Evolutionary conservation across 2,797 vertebrate genomes (phyloP).

Genomic region (Pampus argenteus): DNA sequence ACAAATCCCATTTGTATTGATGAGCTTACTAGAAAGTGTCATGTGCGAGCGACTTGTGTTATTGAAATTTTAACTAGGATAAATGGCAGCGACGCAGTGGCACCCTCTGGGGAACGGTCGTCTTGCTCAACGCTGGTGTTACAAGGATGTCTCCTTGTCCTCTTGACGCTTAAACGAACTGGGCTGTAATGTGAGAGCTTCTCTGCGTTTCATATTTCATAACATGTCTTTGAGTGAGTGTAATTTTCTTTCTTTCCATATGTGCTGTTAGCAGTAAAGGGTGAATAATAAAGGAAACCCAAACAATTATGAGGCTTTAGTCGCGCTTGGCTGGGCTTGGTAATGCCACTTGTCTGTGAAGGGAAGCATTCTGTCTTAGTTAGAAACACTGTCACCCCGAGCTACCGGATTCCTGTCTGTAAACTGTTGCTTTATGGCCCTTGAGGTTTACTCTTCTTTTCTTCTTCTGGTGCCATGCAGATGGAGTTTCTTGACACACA

Average conservation of each 20-base stretch:
- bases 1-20: slow-evolving; percentile 72
- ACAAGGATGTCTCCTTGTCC: slow-evolving; percentile 67
- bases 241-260: slow-evolving; percentile 69
- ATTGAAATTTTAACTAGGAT: slow-evolving; percentile 80
- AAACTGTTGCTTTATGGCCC: slow-evolving; percentile 52
- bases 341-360: slow-evolving; percentile 75
- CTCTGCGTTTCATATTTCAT: slow-evolving; percentile 73
- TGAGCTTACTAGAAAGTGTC: slow-evolving; percentile 61
- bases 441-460: slow-evolving; percentile 20
- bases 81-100: slow-evolving; percentile 65
- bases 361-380: slow-evolving; percentile 77
- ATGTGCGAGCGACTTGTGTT: slow-evolving; percentile 60
- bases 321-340: slow-evolving; percentile 56
- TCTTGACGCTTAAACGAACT: slow-evolving; percentile 65
- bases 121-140: slow-evolving; percentile 43
- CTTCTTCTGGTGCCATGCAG: slow-evolving; percentile 14
- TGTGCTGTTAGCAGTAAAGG: slow-evolving; percentile 63
- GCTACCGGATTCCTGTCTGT: slow-evolving; percentile 48
- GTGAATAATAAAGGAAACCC: slow-evolving; percentile 73
- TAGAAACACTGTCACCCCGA: slow-evolving; percentile 64
- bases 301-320: slow-evolving; percentile 81
- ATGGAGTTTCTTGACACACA: slow-evolving; percentile 17
- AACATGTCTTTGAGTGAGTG: slow-evolving; percentile 58
- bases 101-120: slow-evolving; percentile 55
- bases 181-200: slow-evolving; percentile 56